Evolutionary conservation across 2,888 invertebrate genomes (phyloP).

Genomic region (Timema podura): DNA sequence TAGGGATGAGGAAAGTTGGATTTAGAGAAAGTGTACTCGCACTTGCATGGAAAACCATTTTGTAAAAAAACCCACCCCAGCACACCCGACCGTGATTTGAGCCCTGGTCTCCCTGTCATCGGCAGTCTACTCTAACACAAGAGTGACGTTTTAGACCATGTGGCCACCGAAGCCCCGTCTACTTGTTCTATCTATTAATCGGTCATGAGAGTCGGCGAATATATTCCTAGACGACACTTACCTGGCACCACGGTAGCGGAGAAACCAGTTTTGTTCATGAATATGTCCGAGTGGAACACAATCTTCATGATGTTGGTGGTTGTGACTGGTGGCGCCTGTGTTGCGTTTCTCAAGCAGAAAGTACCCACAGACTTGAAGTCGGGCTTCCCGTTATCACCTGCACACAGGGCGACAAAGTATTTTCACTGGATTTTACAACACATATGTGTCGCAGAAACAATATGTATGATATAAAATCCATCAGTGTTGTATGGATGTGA

Average conservation of each 20-base stretch:
- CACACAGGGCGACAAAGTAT: not conserved
- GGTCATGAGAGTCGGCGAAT: not conserved
- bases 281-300: constrained; percentile 61
- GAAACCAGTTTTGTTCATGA: constrained; percentile 65
- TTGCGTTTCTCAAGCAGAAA: constrained; percentile 52
- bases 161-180: too few relatives aligned
- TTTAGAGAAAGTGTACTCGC: too few relatives aligned
- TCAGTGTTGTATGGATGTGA: too few relatives aligned
- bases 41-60: too few relatives aligned
- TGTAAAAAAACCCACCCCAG: too few relatives aligned
- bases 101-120: too few relatives aligned
- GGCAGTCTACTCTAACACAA: too few relatives aligned
- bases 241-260: constrained; percentile 48
- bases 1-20: too few relatives aligned
- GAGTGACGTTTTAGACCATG: too few relatives aligned
- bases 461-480: not conserved
- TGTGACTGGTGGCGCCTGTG: constrained; percentile 36
- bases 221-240: not conserved
- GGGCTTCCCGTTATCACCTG: constrained; percentile 43
- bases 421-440: not conserved
- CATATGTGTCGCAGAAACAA: not conserved
- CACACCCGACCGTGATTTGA: too few relatives aligned
- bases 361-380: constrained; percentile 54
- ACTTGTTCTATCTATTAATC: too few relatives aligned
- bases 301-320: constrained; percentile 58